Evolutionary conservation across 2,888 invertebrate genomes (phyloP), one percentile per base, ranked within the genome.

Genomic region (Phlogophora meticulosa): DNA sequence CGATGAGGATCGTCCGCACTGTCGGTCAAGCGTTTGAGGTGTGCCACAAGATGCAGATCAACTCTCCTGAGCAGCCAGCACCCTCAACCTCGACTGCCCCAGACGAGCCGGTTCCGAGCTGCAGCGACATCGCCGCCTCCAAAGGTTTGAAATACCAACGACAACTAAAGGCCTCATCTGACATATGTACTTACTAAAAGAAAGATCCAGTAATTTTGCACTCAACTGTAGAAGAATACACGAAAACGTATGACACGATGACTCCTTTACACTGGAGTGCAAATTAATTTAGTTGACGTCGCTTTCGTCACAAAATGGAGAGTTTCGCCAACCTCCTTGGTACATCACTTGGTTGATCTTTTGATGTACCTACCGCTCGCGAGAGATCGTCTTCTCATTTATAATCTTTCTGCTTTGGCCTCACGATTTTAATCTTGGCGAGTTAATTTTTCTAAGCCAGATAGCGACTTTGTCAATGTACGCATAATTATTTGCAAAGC

Each of bases 11-110:
- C 84, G 99, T 99, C 72, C 97, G 99, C 87, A 99, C 99, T 9
- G 98, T 99, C 82, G 99, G 99, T 52, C 99, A 99, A 95, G 99
- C 99, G 42, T 99, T 99, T 95, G 99, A 99, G 95, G 99, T 99
- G 92, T 99, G 99, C 96, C 99, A 99, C 97, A 99, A 99, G 96
- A 96, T 98, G 94, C 97, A 98, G 88, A 96, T 97, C 87, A 97
- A 96, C 84, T 88, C 93, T 4, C 92, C 94, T 0, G 93, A 91
- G 3, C 89, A 93, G 48, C 91, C 92, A 0, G 93, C 86, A 0
- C 88, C 94, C 0, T 94, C 94, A 22, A 93, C 94, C 0, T 94
- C 94, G 0, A 93, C 94, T 0, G 93, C 91, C 1, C 87, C 85
- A 1, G 92, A 92, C 34, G 90, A 91, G 7, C 87, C 87, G 0